Evolutionary conservation across 2,113 vertebrate species (phyloP).

Genomic region (Oncorhynchus keta): DNA sequence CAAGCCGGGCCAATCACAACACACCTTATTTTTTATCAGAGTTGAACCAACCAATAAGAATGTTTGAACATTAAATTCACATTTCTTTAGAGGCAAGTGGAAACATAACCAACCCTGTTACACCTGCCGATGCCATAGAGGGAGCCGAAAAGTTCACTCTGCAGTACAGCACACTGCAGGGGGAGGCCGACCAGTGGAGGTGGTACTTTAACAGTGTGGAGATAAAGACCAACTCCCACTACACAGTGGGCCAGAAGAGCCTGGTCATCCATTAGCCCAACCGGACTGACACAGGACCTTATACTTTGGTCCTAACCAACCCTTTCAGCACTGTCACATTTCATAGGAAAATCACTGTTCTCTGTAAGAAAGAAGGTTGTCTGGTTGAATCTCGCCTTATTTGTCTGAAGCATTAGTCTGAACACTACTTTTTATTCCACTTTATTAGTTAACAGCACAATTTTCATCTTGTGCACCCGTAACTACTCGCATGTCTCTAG

Average conservation of each 20-base stretch:
- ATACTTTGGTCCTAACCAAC: conserved; percentile 59
- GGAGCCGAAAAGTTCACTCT: conserved; percentile 48
- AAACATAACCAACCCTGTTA: no score
- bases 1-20: no score
- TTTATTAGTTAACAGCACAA: background rate
- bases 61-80: no score
- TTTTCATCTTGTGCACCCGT: background rate
- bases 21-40: no score
- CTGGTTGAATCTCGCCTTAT: background rate
- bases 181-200: conserved; percentile 40
- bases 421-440: background rate
- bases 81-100: no score
- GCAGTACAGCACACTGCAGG: conserved; percentile 46
- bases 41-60: no score
- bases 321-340: conserved; percentile 52
- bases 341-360: conserved; percentile 43
- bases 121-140: conserved; percentile 39
- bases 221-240: conserved; percentile 45
- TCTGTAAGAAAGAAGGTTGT: conserved; percentile 57
- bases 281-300: conserved; percentile 59
- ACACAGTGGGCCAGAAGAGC: conserved; percentile 34
- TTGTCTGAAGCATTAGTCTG: background rate
- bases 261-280: conserved; percentile 50
- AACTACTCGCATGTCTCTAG: no score
- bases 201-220: conserved; percentile 58